Evolutionary conservation across 2,888 invertebrate genomes (phyloP), one percentile per base, ranked within the genome.

Genomic region (Dasysyrphus tricinctus): DNA sequence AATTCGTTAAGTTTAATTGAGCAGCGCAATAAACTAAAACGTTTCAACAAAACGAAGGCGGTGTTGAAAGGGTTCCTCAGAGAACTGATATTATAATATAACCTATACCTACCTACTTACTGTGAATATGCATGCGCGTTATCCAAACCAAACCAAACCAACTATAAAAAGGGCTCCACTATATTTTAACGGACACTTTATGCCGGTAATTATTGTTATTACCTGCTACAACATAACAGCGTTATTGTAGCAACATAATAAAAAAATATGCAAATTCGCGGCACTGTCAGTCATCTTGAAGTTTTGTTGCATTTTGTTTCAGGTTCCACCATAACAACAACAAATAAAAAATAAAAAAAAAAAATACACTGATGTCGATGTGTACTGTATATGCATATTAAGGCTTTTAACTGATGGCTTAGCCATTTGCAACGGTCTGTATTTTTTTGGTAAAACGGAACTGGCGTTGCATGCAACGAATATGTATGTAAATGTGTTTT

Each of bases 1-100:
- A 86, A 86, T 82, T 86, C 86, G 86, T 86, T 82, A 86, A 86
- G 72, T 82, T 86, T 86, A 82, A 86, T 86, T 86, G 81, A 79
- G 72, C 75, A 75, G 75, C 70, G 79, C 82, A 86, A 86, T 86
- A 86, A 86, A 82, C 72, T 81, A 86, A 86, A 86, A 79, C 86
- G 86, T 82, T 86, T 79, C 75, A 79, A 86, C 86, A 86, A 86
- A 86, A 86, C 86, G 86, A 63, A 72, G 63, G 80, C 78, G 72
- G 78, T 51, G 42, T 44, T 14, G 70, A 81, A 86, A 81, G 86
- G 81, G 86, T 79, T 86, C 63, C 72, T 49, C 82, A 72, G 59
- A 61, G 11, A 39, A 59, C 11, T 16, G 34, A 57, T 34, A 11
- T n/a, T n/a, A 42, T 61, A n/a, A 24, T 24, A 24, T 24, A 2